phyloP scores from a whole-genome alignment of 2,888 invertebrate species.

The Catocala nupta region DNA sequence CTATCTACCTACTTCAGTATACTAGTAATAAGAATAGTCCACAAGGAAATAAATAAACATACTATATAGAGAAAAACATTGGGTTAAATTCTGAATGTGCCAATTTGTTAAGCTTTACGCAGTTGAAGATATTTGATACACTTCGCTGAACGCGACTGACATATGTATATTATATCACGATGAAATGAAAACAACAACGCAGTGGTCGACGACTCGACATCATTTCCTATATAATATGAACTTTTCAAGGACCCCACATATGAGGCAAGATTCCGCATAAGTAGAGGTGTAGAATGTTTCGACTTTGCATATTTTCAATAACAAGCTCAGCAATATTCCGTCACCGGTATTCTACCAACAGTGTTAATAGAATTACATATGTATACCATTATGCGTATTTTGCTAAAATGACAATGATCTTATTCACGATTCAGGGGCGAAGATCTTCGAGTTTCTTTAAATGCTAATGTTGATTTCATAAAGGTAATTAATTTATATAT shows the following conservation, averaged over 20 bases:
- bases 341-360: constrained; percentile 11
- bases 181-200: constrained; percentile 18
- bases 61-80: too few relatives aligned
- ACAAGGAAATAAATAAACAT: too few relatives aligned
- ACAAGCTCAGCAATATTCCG: constrained; percentile 28
- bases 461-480: constrained; percentile 57
- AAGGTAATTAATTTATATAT: constrained; percentile 28
- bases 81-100: too few relatives aligned
- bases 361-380: constrained; percentile 28
- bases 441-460: constrained; percentile 46
- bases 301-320: constrained; percentile 56
- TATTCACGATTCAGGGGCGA: background rate
- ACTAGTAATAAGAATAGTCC: too few relatives aligned
- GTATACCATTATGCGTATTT: constrained; percentile 33
- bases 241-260: constrained; percentile 17
- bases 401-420: constrained; percentile 15
- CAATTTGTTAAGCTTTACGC: too few relatives aligned
- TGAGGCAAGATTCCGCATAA: constrained; percentile 54
- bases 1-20: too few relatives aligned
- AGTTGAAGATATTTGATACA: background rate
- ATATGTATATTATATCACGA: background rate
- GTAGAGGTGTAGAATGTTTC: constrained; percentile 51
- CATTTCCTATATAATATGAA: constrained; percentile 15
- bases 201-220: background rate
- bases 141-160: background rate